These are phyloP conservation scores for Abrostola triplasia DNA, from an alignment of 2,888 invertebrate species.

Conservation along the genomic window DNA sequence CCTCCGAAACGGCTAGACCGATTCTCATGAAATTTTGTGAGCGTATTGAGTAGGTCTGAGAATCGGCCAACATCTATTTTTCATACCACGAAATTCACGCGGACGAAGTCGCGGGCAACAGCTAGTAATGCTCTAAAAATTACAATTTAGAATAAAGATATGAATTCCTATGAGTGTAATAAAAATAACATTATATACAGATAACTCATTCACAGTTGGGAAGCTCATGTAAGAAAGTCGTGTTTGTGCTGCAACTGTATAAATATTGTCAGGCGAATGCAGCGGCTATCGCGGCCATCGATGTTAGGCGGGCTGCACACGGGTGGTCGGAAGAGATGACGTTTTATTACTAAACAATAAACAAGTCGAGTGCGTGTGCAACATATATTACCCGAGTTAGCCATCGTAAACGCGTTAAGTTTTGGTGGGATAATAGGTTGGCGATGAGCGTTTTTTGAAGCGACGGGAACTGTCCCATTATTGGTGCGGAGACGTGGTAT, in stretches of 20 bases:
- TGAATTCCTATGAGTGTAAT: no score
- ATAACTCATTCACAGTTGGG: no score
- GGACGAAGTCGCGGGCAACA: no score
- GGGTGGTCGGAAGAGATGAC: slow-evolving; percentile 64
- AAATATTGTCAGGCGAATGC: slow-evolving; percentile 19
- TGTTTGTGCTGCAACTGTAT: slow-evolving; percentile 23
- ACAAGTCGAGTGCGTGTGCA: slow-evolving; percentile 65
- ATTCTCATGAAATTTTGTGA: no score
- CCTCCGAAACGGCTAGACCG: no score
- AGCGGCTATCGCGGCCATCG: slow-evolving; percentile 16
- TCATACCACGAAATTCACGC: no score
- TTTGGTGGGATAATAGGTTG: slow-evolving; percentile 43
- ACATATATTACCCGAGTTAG: slow-evolving; percentile 79
- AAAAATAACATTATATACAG: slow-evolving; percentile 18
- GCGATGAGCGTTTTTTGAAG: slow-evolving; percentile 27
- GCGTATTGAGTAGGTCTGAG: no score
- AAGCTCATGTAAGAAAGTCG: slow-evolving; percentile 10
- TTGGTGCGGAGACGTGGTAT: no score
- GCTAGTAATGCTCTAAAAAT: no score
- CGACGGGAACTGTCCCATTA: no score
- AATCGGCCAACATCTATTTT: no score
- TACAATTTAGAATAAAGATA: no score
- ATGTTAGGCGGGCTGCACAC: slow-evolving; percentile 49
- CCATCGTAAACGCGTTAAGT: slow-evolving; percentile 67
- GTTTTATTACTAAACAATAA: slow-evolving; percentile 66